These are phyloP conservation scores for Lumbricus terrestris DNA, from an alignment of 2,888 invertebrate genomes.

Conservation along the genomic window DNA sequence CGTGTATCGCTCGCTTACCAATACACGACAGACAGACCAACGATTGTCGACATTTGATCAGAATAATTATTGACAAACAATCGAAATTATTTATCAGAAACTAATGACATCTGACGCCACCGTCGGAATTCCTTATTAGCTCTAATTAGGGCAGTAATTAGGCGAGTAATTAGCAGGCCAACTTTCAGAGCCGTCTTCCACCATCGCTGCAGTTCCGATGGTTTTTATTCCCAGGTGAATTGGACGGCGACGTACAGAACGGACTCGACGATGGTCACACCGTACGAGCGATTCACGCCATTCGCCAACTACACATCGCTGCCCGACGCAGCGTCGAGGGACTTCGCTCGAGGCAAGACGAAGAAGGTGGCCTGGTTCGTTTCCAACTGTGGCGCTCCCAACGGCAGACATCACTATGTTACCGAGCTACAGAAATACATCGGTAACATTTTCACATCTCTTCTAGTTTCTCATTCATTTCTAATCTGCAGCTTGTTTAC, in stretches of 20 bases:
- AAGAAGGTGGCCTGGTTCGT: conserved; percentile 96
- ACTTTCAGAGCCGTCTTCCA: neutral
- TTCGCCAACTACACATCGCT: conserved; percentile 58
- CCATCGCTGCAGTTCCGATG: too few species aligned
- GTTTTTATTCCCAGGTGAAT: neutral
- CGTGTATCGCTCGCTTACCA: neutral
- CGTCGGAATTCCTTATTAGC: neutral
- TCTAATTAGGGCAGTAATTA: neutral
- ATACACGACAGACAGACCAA: neutral
- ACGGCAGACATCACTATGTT: conserved; percentile 83
- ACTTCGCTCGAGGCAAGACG: conserved; percentile 73
- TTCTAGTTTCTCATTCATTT: neutral
- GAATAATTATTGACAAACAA: neutral
- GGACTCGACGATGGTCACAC: conserved; percentile 85
- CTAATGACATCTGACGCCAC: neutral
- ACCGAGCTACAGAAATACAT: conserved; percentile 80
- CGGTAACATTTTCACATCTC: neutral
- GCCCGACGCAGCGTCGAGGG: conserved; percentile 18
- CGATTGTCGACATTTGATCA: neutral
- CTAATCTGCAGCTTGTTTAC: neutral
- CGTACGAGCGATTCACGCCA: conserved; percentile 91
- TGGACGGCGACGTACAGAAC: conserved; percentile 6
- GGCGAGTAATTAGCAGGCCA: neutral
- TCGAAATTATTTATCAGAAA: neutral
- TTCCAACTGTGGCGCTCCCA: conserved; percentile 91